Base-by-base conservation (phyloP, 2,888 invertebrate genomes). In the Hedychridium roseum region DNA sequence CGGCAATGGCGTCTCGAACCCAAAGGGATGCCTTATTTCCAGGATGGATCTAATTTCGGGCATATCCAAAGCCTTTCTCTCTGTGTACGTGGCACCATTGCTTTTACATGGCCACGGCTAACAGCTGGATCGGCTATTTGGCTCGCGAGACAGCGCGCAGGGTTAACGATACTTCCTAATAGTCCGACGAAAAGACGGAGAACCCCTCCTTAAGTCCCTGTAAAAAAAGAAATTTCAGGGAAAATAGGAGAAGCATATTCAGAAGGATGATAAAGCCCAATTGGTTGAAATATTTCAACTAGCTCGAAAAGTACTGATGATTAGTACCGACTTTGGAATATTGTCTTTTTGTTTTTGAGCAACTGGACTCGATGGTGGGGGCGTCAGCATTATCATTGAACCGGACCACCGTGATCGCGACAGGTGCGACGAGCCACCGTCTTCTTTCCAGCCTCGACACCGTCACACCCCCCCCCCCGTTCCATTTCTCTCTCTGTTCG, bases 371-470 rank as follows among this genome's bases (percentile, higher is more conserved):
- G 39, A 43, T 36, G 39, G 67, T 65, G 67, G 63, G 68, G 70
- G 66, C 64, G 67, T 70, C 66, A 61, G n/a, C 66, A 63, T 64
- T 60, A 60, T 64, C 64, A 60, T 66, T 60, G 66, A 61, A 64
- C 65, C 59, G 63, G 74, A 73, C 73, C 74, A 74, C 73, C 73
- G 66, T 74, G 73, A 69, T 73, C 66, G 71, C 71, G 73, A 73
- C 73, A 73, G 73, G 73, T 73, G 73, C 71, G 67, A 74, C 65
- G 64, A 73, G 73, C 71, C 70, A 73, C 71, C 69, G 71, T 66
- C 68, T 66, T 61, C 66, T 68, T 67, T 71, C 68, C 71, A 70
- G 63, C 66, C 61, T 69, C 69, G 68, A 68, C 68, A 71, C 71
- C 68, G 68, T 71, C 66, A 66, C 64, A 66, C 54, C 61, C 49